A percentile compares a stretch with the other conserved stretches of the same genome.
Conservation (phyloP, 2,888 invertebrate genomes). For the Sepiola atlantica region DNA sequence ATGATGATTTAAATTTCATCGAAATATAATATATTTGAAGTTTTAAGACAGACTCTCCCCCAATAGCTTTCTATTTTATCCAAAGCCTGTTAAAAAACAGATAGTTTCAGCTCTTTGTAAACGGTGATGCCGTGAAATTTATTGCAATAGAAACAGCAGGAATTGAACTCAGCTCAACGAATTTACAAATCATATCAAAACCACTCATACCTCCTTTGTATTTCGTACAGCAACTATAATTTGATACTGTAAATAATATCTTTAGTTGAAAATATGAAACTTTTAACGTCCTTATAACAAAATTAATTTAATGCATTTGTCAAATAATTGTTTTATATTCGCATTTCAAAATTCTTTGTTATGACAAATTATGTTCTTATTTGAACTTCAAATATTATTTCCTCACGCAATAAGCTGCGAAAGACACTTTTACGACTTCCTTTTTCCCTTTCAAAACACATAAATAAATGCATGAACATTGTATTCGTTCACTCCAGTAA, state of each 20-base stretch:
- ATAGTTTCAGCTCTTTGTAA: too few species aligned
- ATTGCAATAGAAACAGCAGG: too few species aligned
- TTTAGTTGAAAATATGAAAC: background rate
- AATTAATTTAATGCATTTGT: background rate
- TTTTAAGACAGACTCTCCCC: too few species aligned
- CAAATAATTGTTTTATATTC: background rate
- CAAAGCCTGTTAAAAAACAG: too few species aligned
- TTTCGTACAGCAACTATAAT: too few species aligned
- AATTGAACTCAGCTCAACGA: too few species aligned
- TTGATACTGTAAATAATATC: background rate
- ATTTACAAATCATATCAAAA: too few species aligned
- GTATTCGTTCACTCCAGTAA: background rate
- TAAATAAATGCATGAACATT: conserved; percentile 10
- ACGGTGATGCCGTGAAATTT: too few species aligned
- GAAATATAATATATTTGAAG: too few species aligned
- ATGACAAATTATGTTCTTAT: background rate
- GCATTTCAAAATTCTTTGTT: background rate
- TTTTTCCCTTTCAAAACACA: background rate
- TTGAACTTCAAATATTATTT: background rate
- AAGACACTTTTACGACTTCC: background rate
- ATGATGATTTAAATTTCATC: too few species aligned
- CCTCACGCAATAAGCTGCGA: background rate
- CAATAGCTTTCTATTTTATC: too few species aligned
- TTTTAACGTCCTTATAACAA: background rate
- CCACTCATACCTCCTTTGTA: too few species aligned